These are phyloP conservation scores for Drosophila paranaensis DNA, from an alignment of 2,888 invertebrate genomes.

Conservation along the genomic window DNA sequence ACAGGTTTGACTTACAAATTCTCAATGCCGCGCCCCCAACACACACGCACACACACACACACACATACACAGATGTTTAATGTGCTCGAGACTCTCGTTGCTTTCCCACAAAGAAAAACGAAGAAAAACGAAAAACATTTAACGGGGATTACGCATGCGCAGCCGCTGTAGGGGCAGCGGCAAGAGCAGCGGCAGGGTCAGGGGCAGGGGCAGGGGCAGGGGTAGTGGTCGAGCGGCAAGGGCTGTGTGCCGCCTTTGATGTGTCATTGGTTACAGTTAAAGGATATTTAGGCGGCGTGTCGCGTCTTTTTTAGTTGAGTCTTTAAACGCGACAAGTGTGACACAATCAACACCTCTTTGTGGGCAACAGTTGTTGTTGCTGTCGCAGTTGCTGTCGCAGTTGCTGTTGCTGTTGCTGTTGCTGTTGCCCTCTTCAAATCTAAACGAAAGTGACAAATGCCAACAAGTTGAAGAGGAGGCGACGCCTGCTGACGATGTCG, in stretches of 20 bases:
- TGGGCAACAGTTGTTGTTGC: constrained; percentile 32
- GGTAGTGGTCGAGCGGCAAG: not conserved
- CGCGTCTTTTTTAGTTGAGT: constrained; percentile 53
- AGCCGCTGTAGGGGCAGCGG: constrained; percentile 2
- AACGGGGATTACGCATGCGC: constrained; percentile 70
- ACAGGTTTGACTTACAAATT: constrained; percentile 68
- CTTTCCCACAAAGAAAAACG: constrained; percentile 46
- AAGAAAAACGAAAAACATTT: constrained; percentile 60
- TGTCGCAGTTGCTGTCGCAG: constrained; percentile 19
- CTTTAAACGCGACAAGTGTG: constrained; percentile 76
- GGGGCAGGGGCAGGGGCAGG: not conserved
- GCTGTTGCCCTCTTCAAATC: constrained; percentile 71
- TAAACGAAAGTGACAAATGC: constrained; percentile 80
- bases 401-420: constrained; percentile 23
- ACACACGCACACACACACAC: constrained; percentile 5
- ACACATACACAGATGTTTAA: constrained; percentile 48
- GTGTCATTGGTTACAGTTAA: constrained; percentile 82
- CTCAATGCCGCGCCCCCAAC: constrained; percentile 39
- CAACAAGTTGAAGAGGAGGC: constrained; percentile 63
- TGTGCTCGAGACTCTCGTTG: constrained; percentile 31
- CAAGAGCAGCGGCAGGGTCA: not conserved
- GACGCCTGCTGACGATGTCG: constrained; percentile 39
- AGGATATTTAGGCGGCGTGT: constrained; percentile 76
- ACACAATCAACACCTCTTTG: constrained; percentile 80
- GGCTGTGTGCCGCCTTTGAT: constrained; percentile 69